Conservation (phyloP, 2,113 vertebrate genomes). For the Pelecanus crispus region DNA sequence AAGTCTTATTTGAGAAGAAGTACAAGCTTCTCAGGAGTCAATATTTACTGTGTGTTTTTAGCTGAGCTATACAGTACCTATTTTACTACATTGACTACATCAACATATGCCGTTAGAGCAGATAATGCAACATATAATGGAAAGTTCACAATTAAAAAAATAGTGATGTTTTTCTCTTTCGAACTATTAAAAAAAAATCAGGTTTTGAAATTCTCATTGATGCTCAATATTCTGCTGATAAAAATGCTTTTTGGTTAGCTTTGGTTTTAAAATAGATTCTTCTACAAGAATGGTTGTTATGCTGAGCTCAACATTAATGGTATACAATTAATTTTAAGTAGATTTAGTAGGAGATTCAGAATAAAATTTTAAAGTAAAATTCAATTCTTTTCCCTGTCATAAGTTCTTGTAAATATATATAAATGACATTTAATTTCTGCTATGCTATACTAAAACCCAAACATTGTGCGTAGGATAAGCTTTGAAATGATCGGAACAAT, state of each 20-base stretch:
- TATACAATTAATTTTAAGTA: not conserved
- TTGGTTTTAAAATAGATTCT: not conserved
- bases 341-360: not conserved
- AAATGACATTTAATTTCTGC: not conserved
- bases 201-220: not conserved
- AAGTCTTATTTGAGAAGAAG: not conserved
- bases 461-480: not conserved
- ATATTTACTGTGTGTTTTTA: not conserved
- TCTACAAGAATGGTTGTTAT: not conserved
- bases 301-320: not conserved
- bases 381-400: not conserved
- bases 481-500: not conserved
- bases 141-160: not conserved
- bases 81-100: not conserved
- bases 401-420: not conserved
- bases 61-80: not conserved
- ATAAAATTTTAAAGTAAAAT: not conserved
- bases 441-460: not conserved
- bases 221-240: not conserved
- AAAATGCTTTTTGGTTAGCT: not conserved
- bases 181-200: not conserved
- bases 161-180: not conserved
- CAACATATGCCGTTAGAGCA: not conserved
- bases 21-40: not conserved
- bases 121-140: not conserved